phyloP scores from a whole-genome alignment of 2,113 vertebrate species.

The Trochalopteron elliotii region DNA sequence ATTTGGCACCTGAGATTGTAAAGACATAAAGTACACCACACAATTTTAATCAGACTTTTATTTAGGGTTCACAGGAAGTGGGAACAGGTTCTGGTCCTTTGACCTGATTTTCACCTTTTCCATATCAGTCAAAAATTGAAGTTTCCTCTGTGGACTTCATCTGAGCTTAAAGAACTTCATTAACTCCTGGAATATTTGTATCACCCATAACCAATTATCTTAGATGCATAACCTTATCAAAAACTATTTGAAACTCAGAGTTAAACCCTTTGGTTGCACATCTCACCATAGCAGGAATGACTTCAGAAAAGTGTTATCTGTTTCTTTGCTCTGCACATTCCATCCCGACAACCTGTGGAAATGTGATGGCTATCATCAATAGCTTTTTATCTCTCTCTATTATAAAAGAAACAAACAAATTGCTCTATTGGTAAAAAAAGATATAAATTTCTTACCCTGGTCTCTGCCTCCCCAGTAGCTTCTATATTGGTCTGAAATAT shows the following conservation, averaged over 20 bases:
- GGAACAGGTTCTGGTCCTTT: background rate
- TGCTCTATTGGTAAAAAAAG: background rate
- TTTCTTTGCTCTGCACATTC: background rate
- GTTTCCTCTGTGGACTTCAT: background rate
- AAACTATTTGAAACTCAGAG: constrained; percentile 1
- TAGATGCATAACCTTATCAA: background rate
- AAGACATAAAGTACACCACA: background rate
- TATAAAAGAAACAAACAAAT: background rate
- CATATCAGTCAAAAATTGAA: background rate
- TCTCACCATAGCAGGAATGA: background rate
- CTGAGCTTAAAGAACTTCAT: background rate
- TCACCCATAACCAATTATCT: background rate
- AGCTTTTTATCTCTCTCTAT: background rate
- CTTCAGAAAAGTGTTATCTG: background rate
- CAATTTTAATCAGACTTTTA: background rate
- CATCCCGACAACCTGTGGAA: background rate
- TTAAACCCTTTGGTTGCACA: background rate
- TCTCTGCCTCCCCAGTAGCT: background rate
- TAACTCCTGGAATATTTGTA: background rate
- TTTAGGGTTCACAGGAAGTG: background rate
- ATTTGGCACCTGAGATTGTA: background rate
- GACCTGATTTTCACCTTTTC: background rate
- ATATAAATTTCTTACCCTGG: background rate
- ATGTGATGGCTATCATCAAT: background rate
- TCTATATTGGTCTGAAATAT: background rate